phyloP scores from a whole-genome alignment of 2,888 invertebrate species.

The Lasioglossum marginatum region DNA sequence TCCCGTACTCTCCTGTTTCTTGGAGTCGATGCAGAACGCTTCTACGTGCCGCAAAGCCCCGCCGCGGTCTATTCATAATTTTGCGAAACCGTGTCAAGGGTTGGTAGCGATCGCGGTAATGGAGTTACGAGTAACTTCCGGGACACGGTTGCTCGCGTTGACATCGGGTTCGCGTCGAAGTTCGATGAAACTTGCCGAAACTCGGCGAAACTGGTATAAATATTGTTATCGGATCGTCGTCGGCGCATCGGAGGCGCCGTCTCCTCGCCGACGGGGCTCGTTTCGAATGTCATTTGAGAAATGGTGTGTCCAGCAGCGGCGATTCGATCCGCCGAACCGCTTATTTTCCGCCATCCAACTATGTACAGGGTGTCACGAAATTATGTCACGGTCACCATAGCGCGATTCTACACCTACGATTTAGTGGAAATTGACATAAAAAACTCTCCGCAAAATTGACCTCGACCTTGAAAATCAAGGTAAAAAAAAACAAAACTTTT shows the following conservation, averaged over 20 bases:
- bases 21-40: not conserved
- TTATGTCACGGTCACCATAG: no score
- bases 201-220: not conserved
- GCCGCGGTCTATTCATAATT: constrained; percentile 3
- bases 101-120: not conserved
- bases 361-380: no score
- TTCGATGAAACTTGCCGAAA: not conserved
- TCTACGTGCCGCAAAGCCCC: not conserved
- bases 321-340: not conserved
- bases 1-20: not conserved
- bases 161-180: not conserved
- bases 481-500: no score
- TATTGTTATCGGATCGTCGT: not conserved
- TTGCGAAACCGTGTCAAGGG: not conserved
- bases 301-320: not conserved
- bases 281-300: not conserved
- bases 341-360: not conserved
- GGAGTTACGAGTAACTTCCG: not conserved
- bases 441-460: no score
- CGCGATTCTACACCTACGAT: no score
- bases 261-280: not conserved
- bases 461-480: no score
- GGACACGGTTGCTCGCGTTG: not conserved
- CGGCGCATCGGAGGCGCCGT: not conserved
- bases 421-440: no score